Conservation (phyloP, 1,140 invertebrate genomes). For the Drosophila nigrodunni region DNA sequence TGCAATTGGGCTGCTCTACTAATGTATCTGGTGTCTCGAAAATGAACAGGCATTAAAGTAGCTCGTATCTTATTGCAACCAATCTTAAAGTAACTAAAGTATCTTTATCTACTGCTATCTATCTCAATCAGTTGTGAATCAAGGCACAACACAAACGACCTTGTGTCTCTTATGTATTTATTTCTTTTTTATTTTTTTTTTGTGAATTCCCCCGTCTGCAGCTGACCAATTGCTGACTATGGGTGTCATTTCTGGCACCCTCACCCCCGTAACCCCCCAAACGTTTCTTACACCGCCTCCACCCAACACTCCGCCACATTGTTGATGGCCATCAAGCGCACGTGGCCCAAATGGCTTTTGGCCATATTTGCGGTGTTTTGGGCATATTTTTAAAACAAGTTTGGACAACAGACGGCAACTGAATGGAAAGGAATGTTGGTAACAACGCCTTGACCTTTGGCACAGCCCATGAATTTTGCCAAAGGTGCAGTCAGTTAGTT, state of each 20-base stretch:
- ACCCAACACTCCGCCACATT: not conserved
- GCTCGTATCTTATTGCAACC: not conserved
- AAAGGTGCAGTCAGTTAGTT: conserved; percentile 29
- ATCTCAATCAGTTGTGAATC: conserved; percentile 25
- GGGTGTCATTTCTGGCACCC: not conserved
- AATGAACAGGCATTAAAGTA: not conserved
- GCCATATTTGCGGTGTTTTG: conserved; percentile 45
- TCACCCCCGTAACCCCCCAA: too few species aligned
- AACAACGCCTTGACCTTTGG: conserved; percentile 71
- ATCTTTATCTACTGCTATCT: conserved; percentile 12
- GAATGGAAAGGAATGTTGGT: not conserved
- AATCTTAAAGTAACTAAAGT: conserved; percentile 17
- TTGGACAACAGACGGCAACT: not conserved
- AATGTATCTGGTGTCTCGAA: not conserved
- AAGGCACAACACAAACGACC: conserved; percentile 24
- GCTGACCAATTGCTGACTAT: conserved; percentile 19
- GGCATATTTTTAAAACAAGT: conserved; percentile 50
- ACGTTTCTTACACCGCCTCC: too few species aligned
- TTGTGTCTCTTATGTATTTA: conserved; percentile 1
- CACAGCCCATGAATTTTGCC: conserved; percentile 48
- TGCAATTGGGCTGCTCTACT: too few species aligned
- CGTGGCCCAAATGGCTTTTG: conserved; percentile 49
- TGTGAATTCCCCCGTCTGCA: conserved; percentile 10
- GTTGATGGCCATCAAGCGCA: conserved; percentile 16
- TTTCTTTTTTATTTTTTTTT: not conserved